These are phyloP conservation scores for Cephalophus harveyi DNA, from an alignment of 2,113 vertebrate genomes.

Conservation along the genomic window DNA sequence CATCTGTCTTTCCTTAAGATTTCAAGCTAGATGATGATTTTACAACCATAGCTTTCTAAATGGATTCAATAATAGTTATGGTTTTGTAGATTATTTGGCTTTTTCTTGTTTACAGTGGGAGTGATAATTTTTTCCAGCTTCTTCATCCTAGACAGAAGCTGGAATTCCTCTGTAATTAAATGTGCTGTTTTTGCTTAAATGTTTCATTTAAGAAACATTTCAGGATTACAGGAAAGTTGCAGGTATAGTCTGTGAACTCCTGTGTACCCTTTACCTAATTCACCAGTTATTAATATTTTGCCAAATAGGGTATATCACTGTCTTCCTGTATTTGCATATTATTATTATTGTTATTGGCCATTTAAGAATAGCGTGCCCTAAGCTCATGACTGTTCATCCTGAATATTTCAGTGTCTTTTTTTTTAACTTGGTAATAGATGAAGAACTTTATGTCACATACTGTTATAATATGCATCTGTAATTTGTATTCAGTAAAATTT, in stretches of 20 bases:
- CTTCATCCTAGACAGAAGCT: not conserved
- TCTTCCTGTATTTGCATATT: not conserved
- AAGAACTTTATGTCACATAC: not conserved
- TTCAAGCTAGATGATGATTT: not conserved
- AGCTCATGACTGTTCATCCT: not conserved
- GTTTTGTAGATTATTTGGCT: not conserved
- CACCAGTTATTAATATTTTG: not conserved
- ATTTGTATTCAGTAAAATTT: slow-evolving; percentile 52
- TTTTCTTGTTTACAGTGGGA: not conserved
- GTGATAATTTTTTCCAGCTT: not conserved
- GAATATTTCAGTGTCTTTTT: not conserved
- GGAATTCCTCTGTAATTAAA: slow-evolving; percentile 20
- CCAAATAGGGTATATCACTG: not conserved
- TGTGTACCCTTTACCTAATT: not conserved
- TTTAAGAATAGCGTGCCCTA: not conserved
- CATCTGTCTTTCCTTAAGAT: not conserved
- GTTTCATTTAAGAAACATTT: slow-evolving; percentile 37
- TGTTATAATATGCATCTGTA: not conserved
- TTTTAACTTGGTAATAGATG: not conserved
- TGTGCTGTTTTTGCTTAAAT: not conserved
- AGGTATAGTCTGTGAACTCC: not conserved
- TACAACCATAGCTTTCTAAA: not conserved
- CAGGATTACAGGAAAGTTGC: not conserved
- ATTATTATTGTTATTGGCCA: not conserved
- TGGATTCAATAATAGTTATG: not conserved